Evolutionary conservation across 1,140 invertebrate species (phyloP).

Genomic region (Philopotamus ludificatus): DNA sequence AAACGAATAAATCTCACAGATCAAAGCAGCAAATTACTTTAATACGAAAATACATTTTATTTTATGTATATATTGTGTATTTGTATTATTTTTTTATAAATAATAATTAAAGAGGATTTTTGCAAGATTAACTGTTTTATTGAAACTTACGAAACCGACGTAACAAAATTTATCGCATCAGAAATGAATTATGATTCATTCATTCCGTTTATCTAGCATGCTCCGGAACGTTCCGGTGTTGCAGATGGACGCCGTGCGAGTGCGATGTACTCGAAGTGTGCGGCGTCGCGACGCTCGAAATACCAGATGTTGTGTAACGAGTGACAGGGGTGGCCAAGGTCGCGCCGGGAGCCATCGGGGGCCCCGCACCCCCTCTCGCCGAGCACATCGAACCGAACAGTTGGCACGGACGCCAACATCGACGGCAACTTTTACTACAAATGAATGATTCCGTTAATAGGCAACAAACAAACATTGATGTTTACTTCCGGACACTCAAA

Average conservation of each 20-base stretch:
- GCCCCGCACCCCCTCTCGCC: slow-evolving; percentile 11
- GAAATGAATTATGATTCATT: no score
- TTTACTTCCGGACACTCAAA: no score
- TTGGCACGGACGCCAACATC: slow-evolving; percentile 14
- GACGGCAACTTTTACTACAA: background rate
- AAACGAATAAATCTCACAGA: no score
- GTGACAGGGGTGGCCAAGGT: slow-evolving; percentile 20
- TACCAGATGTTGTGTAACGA: slow-evolving; percentile 13
- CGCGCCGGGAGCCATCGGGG: slow-evolving; percentile 5
- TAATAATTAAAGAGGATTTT: no score
- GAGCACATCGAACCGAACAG: slow-evolving; percentile 17
- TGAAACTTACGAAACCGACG: no score
- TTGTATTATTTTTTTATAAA: no score
- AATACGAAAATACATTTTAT: no score
- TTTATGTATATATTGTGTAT: no score
- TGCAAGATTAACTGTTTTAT: no score
- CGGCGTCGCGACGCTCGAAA: slow-evolving; percentile 6
- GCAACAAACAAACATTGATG: background rate
- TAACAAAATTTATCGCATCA: background rate
- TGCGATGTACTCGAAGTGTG: slow-evolving; percentile 7
- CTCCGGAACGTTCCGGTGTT: background rate
- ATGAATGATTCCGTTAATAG: background rate
- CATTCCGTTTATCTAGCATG: background rate
- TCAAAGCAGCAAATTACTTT: no score
- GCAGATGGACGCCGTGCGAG: background rate